A percentile compares a stretch with the other conserved stretches of the same genome.
These are phyloP conservation scores for Pristionchus fissidentatus DNA, from an alignment of 2,888 invertebrate genomes.

Conservation along the genomic window DNA sequence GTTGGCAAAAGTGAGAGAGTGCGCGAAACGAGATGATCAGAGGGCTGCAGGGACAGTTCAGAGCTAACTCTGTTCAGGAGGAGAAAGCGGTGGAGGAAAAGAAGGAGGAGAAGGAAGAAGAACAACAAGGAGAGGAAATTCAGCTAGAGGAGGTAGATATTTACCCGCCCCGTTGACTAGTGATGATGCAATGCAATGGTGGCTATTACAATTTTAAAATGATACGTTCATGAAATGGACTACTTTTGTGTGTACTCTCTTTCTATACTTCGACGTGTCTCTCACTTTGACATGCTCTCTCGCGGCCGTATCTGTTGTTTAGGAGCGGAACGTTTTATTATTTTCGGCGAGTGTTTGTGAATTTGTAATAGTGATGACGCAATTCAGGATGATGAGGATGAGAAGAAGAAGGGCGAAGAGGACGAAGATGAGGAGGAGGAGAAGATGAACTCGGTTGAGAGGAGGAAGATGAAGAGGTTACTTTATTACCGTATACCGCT, in stretches of 20 bases:
- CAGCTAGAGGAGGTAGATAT: neutral
- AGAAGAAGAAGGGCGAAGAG: slow-evolving; percentile 3
- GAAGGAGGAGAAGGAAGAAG: slow-evolving; percentile 36
- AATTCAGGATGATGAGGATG: slow-evolving; percentile 6
- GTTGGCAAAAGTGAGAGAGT: too few relatives aligned
- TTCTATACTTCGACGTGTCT: too few relatives aligned
- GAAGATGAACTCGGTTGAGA: slow-evolving; percentile 17
- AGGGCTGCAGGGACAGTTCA: neutral
- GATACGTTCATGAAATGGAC: too few relatives aligned
- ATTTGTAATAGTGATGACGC: neutral
- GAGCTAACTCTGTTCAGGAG: neutral
- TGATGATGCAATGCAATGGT: neutral
- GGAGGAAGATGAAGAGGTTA: slow-evolving; percentile 25
- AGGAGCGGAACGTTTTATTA: too few relatives aligned
- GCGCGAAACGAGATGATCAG: too few relatives aligned
- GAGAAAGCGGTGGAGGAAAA: neutral
- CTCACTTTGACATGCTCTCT: too few relatives aligned
- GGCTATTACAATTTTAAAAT: too few relatives aligned
- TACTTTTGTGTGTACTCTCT: too few relatives aligned
- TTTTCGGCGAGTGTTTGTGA: too few relatives aligned
- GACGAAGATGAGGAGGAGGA: slow-evolving; percentile 41
- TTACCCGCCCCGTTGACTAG: neutral
- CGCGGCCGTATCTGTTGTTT: too few relatives aligned
- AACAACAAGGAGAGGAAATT: neutral
- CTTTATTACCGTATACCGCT: neutral